phyloP scores from a whole-genome alignment of 35 echinoderm and acorn worm genomes.

The Chiridota heheva region DNA sequence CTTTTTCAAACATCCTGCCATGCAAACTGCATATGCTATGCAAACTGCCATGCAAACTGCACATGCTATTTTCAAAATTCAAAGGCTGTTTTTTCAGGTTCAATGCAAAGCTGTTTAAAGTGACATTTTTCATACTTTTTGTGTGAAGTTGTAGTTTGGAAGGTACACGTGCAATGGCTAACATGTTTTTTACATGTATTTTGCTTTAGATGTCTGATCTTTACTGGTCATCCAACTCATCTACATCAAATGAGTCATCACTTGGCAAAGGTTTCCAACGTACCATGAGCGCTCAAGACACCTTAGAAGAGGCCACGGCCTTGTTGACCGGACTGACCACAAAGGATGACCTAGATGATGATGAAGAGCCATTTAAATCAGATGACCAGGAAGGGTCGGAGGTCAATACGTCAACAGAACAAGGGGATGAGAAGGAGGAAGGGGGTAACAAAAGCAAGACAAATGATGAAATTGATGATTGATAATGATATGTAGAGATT shows the following conservation, averaged over 20 bases:
- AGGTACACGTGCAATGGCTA: too few species aligned
- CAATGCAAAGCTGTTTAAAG: too few species aligned
- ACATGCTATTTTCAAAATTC: too few species aligned
- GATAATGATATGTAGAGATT: too few species aligned
- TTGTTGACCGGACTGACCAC: conserved; percentile 77
- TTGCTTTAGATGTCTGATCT: conserved; percentile 82
- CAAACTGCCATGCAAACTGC: too few species aligned
- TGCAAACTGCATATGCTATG: too few species aligned
- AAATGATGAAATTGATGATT: conserved; percentile 23
- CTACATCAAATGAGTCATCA: conserved; percentile 83
- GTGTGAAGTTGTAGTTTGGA: too few species aligned
- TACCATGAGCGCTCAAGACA: conserved; percentile 98
- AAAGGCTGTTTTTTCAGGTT: too few species aligned
- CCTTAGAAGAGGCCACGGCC: conserved; percentile 89
- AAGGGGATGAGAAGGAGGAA: neutral
- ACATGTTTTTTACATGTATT: too few species aligned
- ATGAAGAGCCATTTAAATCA: conserved; percentile 28
- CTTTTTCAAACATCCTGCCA: too few species aligned
- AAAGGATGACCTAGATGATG: conserved; percentile 63
- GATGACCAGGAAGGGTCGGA: conserved; percentile 64
- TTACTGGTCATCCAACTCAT: conserved; percentile 78
- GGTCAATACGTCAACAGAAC: conserved; percentile 42
- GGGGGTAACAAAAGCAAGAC: conserved; percentile 1
- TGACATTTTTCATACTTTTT: too few species aligned
- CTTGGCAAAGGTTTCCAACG: conserved; percentile 85